These are phyloP conservation scores for Sphaerodactylus townsendi DNA, from an alignment of 2,113 vertebrate species.

Conservation along the genomic window DNA sequence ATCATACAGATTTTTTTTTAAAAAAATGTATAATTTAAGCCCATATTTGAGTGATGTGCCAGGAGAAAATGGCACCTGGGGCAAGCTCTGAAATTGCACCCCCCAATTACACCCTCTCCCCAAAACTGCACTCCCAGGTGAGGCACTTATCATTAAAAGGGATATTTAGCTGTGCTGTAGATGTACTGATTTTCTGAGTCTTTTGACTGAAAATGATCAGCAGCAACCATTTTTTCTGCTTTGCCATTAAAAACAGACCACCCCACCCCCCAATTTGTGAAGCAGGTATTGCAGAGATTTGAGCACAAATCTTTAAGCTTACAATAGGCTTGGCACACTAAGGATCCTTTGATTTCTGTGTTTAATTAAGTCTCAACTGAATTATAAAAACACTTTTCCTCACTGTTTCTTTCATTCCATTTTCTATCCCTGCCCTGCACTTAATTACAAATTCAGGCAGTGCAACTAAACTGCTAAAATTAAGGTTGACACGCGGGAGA, in stretches of 20 bases:
- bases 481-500: constrained; percentile 2
- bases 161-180: neutral
- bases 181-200: neutral
- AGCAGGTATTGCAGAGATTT: constrained; percentile 13
- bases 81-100: too few relatives aligned
- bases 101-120: too few relatives aligned
- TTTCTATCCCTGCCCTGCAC: constrained; percentile 19
- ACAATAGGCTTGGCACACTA: constrained; percentile 35
- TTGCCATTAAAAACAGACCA: neutral
- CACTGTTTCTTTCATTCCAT: constrained; percentile 41
- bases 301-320: constrained; percentile 41
- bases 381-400: constrained; percentile 57
- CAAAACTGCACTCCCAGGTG: too few relatives aligned
- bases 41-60: too few relatives aligned
- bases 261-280: neutral
- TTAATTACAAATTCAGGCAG: constrained; percentile 58
- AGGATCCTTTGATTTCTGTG: constrained; percentile 59
- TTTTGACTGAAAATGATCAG: neutral
- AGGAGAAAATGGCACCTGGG: too few relatives aligned
- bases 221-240: neutral
- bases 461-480: constrained; percentile 28
- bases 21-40: too few relatives aligned
- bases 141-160: too few relatives aligned
- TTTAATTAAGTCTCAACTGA: constrained; percentile 58
- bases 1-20: too few relatives aligned